Conservation (phyloP, 2,113 vertebrate species). For the Petaurus breviceps region DNA sequence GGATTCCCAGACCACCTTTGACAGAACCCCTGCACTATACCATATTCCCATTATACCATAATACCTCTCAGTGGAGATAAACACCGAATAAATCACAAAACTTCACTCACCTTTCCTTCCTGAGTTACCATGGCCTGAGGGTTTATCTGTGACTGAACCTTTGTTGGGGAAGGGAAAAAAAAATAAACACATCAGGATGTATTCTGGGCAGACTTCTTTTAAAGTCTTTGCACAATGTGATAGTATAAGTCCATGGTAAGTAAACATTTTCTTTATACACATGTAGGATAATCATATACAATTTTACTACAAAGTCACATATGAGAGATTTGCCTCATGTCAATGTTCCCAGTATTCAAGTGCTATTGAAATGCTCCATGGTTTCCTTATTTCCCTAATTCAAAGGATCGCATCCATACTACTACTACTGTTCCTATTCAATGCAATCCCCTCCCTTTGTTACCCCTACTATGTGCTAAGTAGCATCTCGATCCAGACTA, state of each 20-base stretch:
- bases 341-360: slow-evolving; percentile 62
- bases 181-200: slow-evolving; percentile 41
- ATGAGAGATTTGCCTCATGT: slow-evolving; percentile 58
- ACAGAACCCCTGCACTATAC: background rate
- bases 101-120: slow-evolving; percentile 98
- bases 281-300: slow-evolving; percentile 61
- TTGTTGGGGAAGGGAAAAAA: slow-evolving; percentile 67
- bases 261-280: slow-evolving; percentile 52
- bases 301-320: slow-evolving; percentile 33
- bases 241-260: slow-evolving; percentile 27
- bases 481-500: slow-evolving; percentile 9
- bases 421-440: background rate
- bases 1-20: background rate
- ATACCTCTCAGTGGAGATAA: background rate
- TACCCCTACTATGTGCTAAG: slow-evolving; percentile 32
- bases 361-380: slow-evolving; percentile 47
- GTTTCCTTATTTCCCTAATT: slow-evolving; percentile 53
- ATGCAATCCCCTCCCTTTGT: background rate
- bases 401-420: slow-evolving; percentile 14
- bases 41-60: background rate
- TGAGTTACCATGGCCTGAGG: slow-evolving; percentile 92
- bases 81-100: slow-evolving; percentile 81
- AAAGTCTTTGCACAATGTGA: slow-evolving; percentile 52
- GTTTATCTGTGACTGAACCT: slow-evolving; percentile 98
- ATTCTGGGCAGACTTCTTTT: slow-evolving; percentile 33